Base-by-base conservation (phyloP, 2,888 invertebrate genomes). In the Hypselothyrea guttata region DNA sequence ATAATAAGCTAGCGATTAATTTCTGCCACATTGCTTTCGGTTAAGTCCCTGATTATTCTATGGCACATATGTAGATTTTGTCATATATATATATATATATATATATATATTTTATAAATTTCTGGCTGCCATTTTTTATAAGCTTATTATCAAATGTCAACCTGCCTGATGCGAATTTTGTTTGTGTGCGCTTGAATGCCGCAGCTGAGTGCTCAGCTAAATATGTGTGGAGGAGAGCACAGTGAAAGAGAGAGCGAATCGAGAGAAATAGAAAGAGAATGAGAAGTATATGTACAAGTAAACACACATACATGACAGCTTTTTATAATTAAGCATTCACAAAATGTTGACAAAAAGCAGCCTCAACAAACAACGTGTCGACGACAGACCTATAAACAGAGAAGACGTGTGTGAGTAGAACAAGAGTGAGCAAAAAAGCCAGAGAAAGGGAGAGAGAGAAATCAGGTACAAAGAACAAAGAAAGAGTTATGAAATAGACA, bases 291-390 rank as follows among this genome's bases (percentile, higher is more conserved):
- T 15, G 46, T 53, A 47, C 33, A 30, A 7, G 28, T 4, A 7
- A 1, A 9, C 33, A 40, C 40, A 58, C 33, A 53, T 46, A 65
- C 55, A 52, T 71, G 65, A 54, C 44, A 54, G 56, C 52, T 37
- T 71, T 84, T 71, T 57, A 59, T 75, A 83, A 84, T 84, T 84
- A 83, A 83, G 85, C 66, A 84, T 84, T 79, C 83, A 81, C 46
- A 70, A 62, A 67, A 69, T 64, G 84, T 46, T 18, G 34, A 31
- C 53, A 38, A 38, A 67, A 60, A 18, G 40, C 54, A 40, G 51
- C 55, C 35, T 57, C 33, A 57, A 47, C 65, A 57, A 57, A 64
- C 63, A 18, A 28, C 27, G 18, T 7, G 28, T 30, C 9, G 13
- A 37, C 22, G 16, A 35, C n/a, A 7, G 27, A 18, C 16, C 16